A percentile compares a stretch with the other conserved stretches of the same genome.
Evolutionary conservation across 1,140 invertebrate species (phyloP).

Genomic region (Maconellicoccus hirsutus): DNA sequence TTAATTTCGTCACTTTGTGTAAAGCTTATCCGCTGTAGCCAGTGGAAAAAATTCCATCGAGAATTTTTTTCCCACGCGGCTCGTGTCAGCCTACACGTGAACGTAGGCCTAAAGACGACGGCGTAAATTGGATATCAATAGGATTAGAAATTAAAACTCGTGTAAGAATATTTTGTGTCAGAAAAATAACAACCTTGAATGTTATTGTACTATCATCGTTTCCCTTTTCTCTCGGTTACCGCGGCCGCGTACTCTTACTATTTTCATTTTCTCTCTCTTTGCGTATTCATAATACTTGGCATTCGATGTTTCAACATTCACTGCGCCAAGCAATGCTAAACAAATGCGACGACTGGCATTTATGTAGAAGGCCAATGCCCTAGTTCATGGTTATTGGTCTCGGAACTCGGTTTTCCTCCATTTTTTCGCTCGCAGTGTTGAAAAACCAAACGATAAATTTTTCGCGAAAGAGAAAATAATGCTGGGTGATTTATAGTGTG

Average conservation of each 20-base stretch:
- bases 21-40: too few relatives aligned
- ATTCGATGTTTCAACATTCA: conserved; percentile 15
- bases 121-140: not conserved
- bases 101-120: not conserved
- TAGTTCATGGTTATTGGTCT: conserved; percentile 19
- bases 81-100: not conserved
- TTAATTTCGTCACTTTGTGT: too few relatives aligned
- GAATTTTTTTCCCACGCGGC: not conserved
- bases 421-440: conserved; percentile 15
- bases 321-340: conserved; percentile 11
- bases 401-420: not conserved
- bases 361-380: conserved; percentile 14
- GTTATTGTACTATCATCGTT: not conserved
- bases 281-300: conserved; percentile 2
- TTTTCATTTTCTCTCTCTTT: not conserved
- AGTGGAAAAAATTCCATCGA: too few relatives aligned
- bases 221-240: not conserved
- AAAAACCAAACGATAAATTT: not conserved
- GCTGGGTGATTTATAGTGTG: too few relatives aligned
- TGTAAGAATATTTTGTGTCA: conserved; percentile 13
- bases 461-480: too few relatives aligned
- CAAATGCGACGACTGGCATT: conserved; percentile 16
- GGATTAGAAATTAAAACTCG: not conserved
- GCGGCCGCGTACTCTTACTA: not conserved
- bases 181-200: conserved; percentile 15